Conservation (phyloP, 2,888 invertebrate species). For the Hypercompe scribonia region DNA sequence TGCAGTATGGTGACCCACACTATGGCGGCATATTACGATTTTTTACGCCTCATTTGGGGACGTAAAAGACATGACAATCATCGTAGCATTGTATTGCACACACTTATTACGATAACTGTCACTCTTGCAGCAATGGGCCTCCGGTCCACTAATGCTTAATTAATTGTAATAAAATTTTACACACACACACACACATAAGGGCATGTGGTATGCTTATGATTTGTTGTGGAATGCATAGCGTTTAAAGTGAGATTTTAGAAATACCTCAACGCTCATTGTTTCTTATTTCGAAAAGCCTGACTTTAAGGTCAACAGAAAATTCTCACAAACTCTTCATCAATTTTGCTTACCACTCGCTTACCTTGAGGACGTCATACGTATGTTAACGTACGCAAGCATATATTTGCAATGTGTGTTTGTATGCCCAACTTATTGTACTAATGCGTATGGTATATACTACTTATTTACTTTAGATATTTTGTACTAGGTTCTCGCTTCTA, state of each 20-base stretch:
- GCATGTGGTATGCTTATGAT: no score
- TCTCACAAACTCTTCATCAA: conserved; percentile 29
- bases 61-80: no score
- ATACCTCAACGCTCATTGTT: background rate
- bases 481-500: background rate
- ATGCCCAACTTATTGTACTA: conserved; percentile 11
- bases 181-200: no score
- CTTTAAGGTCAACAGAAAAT: background rate
- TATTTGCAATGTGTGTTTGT: conserved; percentile 23
- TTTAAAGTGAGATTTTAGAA: background rate
- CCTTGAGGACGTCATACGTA: conserved; percentile 46
- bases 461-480: conserved; percentile 30
- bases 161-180: no score
- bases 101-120: no score
- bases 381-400: conserved; percentile 49
- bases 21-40: no score
- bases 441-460: conserved; percentile 12
- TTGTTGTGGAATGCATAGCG: background rate
- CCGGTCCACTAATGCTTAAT: no score
- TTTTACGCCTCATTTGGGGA: no score
- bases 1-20: no score
- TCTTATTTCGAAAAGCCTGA: background rate
- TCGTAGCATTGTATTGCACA: no score
- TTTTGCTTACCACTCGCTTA: conserved; percentile 38
- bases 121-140: no score